phyloP scores from a whole-genome alignment of 2,113 vertebrate species.

The Apodemus sylvaticus region DNA sequence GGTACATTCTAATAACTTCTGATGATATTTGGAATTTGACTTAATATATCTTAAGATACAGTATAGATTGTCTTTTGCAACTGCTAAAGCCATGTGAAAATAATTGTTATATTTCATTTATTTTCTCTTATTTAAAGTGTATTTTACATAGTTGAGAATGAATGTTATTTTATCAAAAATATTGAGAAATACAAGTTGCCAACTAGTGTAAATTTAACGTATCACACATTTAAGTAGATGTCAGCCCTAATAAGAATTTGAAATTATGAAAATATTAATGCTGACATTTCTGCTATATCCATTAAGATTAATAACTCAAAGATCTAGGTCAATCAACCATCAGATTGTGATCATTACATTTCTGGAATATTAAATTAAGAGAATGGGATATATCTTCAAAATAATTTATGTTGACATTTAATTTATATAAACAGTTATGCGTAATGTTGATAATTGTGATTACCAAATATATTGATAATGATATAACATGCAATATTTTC shows the following conservation, averaged over 20 bases:
- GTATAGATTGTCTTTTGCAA: no score
- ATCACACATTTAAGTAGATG: not conserved
- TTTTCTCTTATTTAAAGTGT: not conserved
- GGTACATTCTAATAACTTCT: not conserved
- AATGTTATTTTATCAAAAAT: conserved; percentile 61
- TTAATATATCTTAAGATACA: not conserved
- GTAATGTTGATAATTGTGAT: conserved; percentile 35
- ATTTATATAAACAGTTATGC: not conserved
- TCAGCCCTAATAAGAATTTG: conserved; percentile 61
- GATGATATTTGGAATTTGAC: not conserved
- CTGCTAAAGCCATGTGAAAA: not conserved
- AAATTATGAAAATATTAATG: conserved; percentile 69
- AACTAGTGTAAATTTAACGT: conserved; percentile 53
- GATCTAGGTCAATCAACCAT: conserved; percentile 66
- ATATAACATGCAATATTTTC: not conserved
- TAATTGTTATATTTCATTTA: not conserved
- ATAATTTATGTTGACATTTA: conserved; percentile 53
- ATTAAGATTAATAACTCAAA: conserved; percentile 78
- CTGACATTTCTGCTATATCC: conserved; percentile 61
- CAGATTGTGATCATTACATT: conserved; percentile 70
- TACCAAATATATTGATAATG: conserved; percentile 1
- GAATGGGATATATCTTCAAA: conserved; percentile 51
- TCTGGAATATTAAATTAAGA: conserved; percentile 63
- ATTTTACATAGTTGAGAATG: conserved; percentile 55
- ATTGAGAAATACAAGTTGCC: conserved; percentile 58